Conservation (phyloP, 2,888 invertebrate species). For the Euproctis similis region DNA sequence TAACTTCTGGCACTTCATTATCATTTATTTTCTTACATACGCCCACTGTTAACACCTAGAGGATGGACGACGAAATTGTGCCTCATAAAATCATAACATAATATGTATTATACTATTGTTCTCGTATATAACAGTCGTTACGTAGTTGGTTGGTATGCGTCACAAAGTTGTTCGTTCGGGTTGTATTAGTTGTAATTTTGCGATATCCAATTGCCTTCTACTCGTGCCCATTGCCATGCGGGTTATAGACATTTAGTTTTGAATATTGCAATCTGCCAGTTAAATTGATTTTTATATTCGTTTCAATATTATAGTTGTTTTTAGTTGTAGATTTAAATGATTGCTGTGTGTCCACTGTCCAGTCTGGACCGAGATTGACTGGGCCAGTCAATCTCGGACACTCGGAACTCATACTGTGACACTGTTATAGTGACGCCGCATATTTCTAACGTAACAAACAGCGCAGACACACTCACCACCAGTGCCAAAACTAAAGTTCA, state of each 20-base stretch:
- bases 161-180: conserved; percentile 29
- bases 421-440: conserved; percentile 70
- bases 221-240: conserved; percentile 18
- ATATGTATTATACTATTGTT: conserved; percentile 33
- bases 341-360: conserved; percentile 27
- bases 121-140: conserved; percentile 30
- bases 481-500: conserved; percentile 74
- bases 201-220: conserved; percentile 18
- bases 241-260: no score
- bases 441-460: conserved; percentile 73
- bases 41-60: conserved; percentile 13
- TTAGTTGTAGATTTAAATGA: no score
- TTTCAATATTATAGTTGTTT: no score
- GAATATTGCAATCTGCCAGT: no score
- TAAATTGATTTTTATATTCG: no score
- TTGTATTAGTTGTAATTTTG: conserved; percentile 32
- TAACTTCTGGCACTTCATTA: conserved; percentile 11
- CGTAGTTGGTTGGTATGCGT: conserved; percentile 39
- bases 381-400: conserved; percentile 56
- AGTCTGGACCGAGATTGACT: conserved; percentile 55
- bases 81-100: conserved; percentile 31
- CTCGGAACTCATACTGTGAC: conserved; percentile 52
- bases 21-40: conserved; percentile 11
- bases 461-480: conserved; percentile 57
- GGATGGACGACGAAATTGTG: conserved; percentile 14